phyloP scores from a whole-genome alignment of 2,797 vertebrate species.

The Gadopsis bispinosus region DNA sequence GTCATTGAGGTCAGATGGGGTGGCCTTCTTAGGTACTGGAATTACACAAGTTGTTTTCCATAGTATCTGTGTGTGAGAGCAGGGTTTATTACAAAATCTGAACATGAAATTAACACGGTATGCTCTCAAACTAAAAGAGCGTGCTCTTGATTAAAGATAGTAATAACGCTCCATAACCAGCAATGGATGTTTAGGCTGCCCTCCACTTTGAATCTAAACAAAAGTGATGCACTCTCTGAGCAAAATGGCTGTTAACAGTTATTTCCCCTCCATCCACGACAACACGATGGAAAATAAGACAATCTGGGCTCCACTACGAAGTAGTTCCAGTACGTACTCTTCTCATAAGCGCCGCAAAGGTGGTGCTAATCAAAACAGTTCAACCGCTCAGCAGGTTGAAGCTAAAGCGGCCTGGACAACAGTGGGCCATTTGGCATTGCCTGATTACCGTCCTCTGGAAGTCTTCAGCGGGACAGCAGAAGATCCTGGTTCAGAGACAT shows the following conservation, averaged over 20 bases:
- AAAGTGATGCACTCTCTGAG: slow-evolving; percentile 6
- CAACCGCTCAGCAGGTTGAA: background rate
- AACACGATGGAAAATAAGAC: background rate
- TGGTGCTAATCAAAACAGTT: background rate
- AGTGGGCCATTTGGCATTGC: background rate
- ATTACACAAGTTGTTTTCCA: too few species aligned
- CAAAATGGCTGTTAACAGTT: slow-evolving; percentile 36
- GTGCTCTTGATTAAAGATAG: too few species aligned
- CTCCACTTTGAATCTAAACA: slow-evolving; percentile 50
- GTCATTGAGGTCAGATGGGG: too few species aligned
- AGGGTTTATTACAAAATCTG: too few species aligned
- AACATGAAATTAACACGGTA: too few species aligned
- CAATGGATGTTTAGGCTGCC: too few species aligned
- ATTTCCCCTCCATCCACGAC: slow-evolving; percentile 41
- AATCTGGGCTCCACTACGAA: background rate
- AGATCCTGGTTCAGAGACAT: background rate
- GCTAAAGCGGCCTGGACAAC: background rate
- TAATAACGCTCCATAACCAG: too few species aligned
- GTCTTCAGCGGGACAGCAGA: slow-evolving; percentile 39
- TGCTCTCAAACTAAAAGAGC: too few species aligned
- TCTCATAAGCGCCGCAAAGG: too few species aligned
- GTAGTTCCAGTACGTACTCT: background rate
- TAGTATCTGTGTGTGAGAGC: too few species aligned
- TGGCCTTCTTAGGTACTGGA: too few species aligned
- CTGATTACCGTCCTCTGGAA: slow-evolving; percentile 60